Percentiles rank a stretch among this genome's conserved stretches.
Evolutionary conservation across 2,797 vertebrate species (phyloP).

Genomic region (Centropyge bicolor): DNA sequence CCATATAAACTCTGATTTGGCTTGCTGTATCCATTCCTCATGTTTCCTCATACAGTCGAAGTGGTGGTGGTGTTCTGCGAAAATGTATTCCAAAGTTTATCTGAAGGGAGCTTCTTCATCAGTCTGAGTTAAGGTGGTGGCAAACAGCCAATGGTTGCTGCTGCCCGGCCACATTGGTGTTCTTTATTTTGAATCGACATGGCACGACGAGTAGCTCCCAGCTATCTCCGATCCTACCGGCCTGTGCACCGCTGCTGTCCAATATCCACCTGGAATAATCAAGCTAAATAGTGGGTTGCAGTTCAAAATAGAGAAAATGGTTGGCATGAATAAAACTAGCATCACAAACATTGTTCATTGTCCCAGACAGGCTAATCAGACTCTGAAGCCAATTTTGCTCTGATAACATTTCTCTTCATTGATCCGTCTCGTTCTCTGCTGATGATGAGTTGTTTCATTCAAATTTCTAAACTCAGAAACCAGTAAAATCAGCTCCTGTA

Average conservation of each 20-base stretch:
- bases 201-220: not conserved
- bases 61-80: not conserved
- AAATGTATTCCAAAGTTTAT: constrained; percentile 2
- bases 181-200: not conserved
- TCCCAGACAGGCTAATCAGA: not conserved
- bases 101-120: constrained; percentile 5
- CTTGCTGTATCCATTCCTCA: not conserved
- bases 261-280: no score
- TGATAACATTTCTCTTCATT: not conserved
- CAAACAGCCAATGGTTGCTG: not conserved
- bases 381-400: not conserved
- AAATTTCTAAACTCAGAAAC: not conserved
- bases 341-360: not conserved
- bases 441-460: not conserved
- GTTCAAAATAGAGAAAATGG: not conserved
- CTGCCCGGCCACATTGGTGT: not conserved
- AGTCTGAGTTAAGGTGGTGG: constrained; percentile 16
- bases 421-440: not conserved
- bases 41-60: not conserved
- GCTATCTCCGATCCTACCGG: not conserved
- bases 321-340: not conserved
- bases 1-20: not conserved
- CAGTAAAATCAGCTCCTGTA: constrained; percentile 1
- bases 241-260: not conserved
- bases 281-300: not conserved